A percentile compares a stretch with the other conserved stretches of the same genome.
Conservation (phyloP, 2,888 invertebrate genomes). For the Netelia melanura region DNA sequence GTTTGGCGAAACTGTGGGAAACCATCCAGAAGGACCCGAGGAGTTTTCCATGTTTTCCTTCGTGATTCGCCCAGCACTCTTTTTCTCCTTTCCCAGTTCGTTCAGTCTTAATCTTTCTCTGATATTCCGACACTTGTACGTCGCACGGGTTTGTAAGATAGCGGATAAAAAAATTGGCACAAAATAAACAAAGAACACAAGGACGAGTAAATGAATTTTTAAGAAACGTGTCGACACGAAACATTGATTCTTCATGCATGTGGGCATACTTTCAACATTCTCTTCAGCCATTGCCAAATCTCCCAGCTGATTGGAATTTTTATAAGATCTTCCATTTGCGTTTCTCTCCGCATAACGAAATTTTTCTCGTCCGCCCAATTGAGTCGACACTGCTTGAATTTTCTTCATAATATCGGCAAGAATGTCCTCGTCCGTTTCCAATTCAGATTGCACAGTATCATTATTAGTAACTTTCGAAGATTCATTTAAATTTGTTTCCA, state of each 20-base stretch:
- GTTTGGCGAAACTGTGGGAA: conserved; percentile 12
- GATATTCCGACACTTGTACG: conserved; percentile 64
- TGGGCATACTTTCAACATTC: conserved; percentile 13
- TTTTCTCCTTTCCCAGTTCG: not conserved
- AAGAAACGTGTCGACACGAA: conserved; percentile 76
- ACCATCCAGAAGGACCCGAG: conserved; percentile 50
- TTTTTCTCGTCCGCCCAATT: conserved; percentile 43
- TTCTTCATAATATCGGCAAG: conserved; percentile 76
- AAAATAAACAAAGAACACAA: conserved; percentile 78
- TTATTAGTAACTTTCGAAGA: not conserved
- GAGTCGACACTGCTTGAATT: conserved; percentile 70
- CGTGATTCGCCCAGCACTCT: not conserved
- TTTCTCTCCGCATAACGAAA: not conserved
- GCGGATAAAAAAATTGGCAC: conserved; percentile 75
- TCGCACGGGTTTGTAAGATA: conserved; percentile 67
- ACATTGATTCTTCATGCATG: conserved; percentile 73
- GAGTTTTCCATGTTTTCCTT: not conserved
- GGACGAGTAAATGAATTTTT: conserved; percentile 77
- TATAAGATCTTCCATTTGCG: conserved; percentile 20
- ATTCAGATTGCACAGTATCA: conserved; percentile 1
- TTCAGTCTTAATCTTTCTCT: conserved; percentile 66
- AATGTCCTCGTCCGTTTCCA: conserved; percentile 71
- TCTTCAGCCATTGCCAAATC: conserved; percentile 17
- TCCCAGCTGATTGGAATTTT: conserved; percentile 26
- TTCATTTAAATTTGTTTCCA: not conserved